Base-by-base conservation (phyloP, 2,797 vertebrate genomes). In the Mionectes olivaceus region DNA sequence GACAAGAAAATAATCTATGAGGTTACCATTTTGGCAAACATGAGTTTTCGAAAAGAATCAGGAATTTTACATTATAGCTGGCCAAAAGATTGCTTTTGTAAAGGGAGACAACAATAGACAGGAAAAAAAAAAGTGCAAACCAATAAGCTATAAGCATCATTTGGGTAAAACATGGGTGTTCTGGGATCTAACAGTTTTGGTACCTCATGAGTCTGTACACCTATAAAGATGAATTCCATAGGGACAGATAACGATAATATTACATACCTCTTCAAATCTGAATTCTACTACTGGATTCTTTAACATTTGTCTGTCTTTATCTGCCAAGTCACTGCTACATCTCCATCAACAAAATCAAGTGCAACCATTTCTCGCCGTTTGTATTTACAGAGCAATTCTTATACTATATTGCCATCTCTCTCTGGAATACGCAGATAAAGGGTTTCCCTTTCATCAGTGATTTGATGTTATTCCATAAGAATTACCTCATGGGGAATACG, bases 11-110 rank as follows among this genome's bases (percentile, higher is more conserved):
- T 77, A 97, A 97, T 94, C 90, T 90, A 93, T 88, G 90, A 95
- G 92, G 95, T 96, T 97, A 95, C 94, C 3, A 1, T 93, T 96
- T 95, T 97, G 97, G 97, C 96, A 97, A 96, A 93, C 64, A 59
- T 7, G 55, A 91, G 83, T 75, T 96, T 94, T 81, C 23, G 5
- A 86, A 95, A 85, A 92, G 65, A 89, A 91, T 64, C 8, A 5
- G 68, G 83, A 97, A 95, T 93, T 96, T 88, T 86, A 90, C 46
- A 28, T 86, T 91, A 84, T 39, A 75, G 53, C 47, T 77, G 65
- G 79, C 82, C 85, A 75, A 89, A 89, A 84, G 53, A 84, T 32
- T 65, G 43, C 53, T 84, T 65, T 56, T 87, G 37, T 59, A 77
- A 85, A 77, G 56, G 27, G 63, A 69, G 73, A 93, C 89, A 94